Evolutionary conservation across 2,113 vertebrate genomes (phyloP).

Genomic region (Oceanodroma tethys): DNA sequence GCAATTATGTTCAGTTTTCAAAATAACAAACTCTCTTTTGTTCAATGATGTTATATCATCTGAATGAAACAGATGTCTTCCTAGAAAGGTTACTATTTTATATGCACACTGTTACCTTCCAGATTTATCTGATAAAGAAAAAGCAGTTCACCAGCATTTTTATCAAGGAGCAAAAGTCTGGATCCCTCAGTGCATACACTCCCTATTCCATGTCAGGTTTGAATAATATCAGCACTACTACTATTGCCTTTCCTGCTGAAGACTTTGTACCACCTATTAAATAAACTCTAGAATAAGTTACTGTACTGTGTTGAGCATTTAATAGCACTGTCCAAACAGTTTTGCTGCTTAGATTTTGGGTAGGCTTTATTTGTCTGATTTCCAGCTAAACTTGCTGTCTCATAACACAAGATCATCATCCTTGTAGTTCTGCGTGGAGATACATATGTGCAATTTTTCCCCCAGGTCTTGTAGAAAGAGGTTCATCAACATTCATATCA

Average conservation of each 20-base stretch:
- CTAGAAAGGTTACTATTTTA: not conserved
- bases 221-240: not conserved
- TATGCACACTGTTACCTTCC: not conserved
- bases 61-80: not conserved
- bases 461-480: not conserved
- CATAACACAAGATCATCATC: not conserved
- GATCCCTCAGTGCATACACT: not conserved
- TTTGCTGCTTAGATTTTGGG: not conserved
- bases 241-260: not conserved
- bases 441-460: fast-evolving
- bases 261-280: not conserved
- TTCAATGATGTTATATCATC: not conserved
- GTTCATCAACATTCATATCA: not conserved
- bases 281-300: not conserved
- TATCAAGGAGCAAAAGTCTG: not conserved
- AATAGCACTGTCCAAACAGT: not conserved
- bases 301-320: not conserved
- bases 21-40: not conserved
- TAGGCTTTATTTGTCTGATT: not conserved
- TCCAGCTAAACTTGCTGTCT: not conserved
- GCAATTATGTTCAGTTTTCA: not conserved
- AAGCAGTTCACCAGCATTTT: not conserved
- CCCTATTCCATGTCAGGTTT: not conserved
- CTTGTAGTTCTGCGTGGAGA: not conserved
- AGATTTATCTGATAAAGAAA: not conserved